phyloP scores from a whole-genome alignment of 2,888 invertebrate species.

The Cosmorhoe ocellata region DNA sequence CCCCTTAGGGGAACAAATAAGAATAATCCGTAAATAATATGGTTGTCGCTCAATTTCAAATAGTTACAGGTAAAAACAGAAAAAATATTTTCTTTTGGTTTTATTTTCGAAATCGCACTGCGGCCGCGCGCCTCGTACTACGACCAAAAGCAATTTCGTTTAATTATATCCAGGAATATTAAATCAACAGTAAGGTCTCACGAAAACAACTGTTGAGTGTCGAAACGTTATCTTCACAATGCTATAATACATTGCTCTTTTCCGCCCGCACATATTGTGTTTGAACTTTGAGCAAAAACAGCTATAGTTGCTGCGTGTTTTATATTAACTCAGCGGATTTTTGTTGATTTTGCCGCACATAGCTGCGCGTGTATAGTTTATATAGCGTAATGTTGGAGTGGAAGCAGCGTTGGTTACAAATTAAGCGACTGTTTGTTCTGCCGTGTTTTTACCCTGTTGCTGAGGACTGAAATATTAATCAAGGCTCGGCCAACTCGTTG shows the following conservation, averaged over 20 bases:
- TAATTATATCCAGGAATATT: constrained; percentile 32
- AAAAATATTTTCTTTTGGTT: neutral
- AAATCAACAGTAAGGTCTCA: constrained; percentile 19
- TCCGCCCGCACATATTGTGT: neutral
- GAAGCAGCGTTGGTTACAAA: constrained; percentile 15
- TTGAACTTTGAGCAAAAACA: neutral
- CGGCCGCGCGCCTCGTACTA: constrained; percentile 2
- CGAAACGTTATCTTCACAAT: neutral
- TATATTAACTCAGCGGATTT: neutral
- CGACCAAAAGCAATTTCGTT: constrained; percentile 25
- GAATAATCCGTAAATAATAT: no score
- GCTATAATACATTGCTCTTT: constrained; percentile 19
- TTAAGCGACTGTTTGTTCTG: neutral
- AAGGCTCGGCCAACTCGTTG: constrained; percentile 39
- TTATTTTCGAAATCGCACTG: constrained; percentile 13
- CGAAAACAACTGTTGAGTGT: constrained; percentile 27
- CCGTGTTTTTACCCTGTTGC: constrained; percentile 31
- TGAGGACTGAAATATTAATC: constrained; percentile 46
- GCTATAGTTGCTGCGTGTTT: constrained; percentile 6
- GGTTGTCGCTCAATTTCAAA: neutral
- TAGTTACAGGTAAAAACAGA: neutral
- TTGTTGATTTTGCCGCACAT: constrained; percentile 4
- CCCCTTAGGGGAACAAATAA: no score
- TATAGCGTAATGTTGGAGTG: neutral
- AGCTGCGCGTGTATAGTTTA: neutral